Evolutionary conservation across 1,140 invertebrate genomes (phyloP).

Genomic region (Drosophila micromelanica): DNA sequence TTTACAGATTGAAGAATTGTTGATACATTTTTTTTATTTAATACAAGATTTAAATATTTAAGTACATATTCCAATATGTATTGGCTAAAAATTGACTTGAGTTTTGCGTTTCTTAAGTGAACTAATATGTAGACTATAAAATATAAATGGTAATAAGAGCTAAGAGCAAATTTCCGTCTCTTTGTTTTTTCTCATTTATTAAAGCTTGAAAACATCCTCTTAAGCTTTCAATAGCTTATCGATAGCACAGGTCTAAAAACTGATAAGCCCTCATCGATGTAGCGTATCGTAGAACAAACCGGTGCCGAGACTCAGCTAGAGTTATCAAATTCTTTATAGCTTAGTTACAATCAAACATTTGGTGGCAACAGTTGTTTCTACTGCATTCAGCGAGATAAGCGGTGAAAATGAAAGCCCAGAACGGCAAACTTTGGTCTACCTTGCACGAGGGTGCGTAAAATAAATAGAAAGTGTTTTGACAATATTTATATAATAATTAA

Average conservation of each 20-base stretch:
- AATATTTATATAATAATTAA: too few species aligned
- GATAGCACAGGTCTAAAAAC: background rate
- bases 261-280: constrained; percentile 5
- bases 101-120: too few species aligned
- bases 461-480: constrained; percentile 11
- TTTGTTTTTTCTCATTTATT: too few species aligned
- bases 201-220: too few species aligned
- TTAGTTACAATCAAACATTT: constrained; percentile 33
- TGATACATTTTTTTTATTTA: too few species aligned
- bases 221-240: background rate
- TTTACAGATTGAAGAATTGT: too few species aligned
- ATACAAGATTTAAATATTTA: too few species aligned
- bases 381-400: constrained; percentile 37
- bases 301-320: background rate
- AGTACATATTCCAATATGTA: too few species aligned
- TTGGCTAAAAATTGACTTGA: too few species aligned
- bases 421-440: constrained; percentile 61
- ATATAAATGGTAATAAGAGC: too few species aligned
- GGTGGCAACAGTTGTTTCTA: constrained; percentile 8
- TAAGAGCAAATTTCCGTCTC: too few species aligned
- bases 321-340: constrained; percentile 11
- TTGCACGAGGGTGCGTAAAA: constrained; percentile 58
- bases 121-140: too few species aligned
- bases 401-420: constrained; percentile 46
- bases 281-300: background rate